Percentiles rank a stretch among this genome's conserved stretches.
Evolutionary conservation across 2,888 invertebrate genomes (phyloP).

Genomic region (Stramonita haemastoma): DNA sequence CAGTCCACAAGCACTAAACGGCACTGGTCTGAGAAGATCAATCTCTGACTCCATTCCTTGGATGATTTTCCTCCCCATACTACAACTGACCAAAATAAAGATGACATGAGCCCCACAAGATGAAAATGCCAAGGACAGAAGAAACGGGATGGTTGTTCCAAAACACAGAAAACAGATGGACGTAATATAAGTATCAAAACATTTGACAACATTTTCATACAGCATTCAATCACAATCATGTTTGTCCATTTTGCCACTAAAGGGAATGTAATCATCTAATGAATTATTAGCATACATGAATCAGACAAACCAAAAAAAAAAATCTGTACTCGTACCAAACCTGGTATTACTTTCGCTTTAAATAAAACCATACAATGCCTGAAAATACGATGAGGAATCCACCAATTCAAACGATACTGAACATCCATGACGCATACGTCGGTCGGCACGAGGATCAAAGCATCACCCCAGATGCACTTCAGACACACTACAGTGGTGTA

Average conservation of each 20-base stretch:
- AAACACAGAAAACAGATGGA: no score
- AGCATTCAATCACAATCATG: conserved; percentile 20
- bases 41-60: no score
- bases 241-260: not conserved
- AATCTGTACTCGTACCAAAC: not conserved
- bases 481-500: conserved; percentile 8
- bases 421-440: not conserved
- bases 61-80: no score
- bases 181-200: no score
- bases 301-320: not conserved
- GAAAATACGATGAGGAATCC: not conserved
- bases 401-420: not conserved
- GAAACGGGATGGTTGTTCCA: no score
- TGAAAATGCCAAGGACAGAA: no score
- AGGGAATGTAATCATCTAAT: conserved; percentile 31
- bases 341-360: not conserved
- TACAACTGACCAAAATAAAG: no score
- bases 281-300: not conserved
- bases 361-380: not conserved
- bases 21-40: no score
- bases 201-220: no score
- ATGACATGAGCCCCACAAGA: no score
- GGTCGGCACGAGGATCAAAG: not conserved
- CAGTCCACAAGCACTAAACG: no score
- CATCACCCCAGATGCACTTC: not conserved